phyloP scores from a whole-genome alignment of 2,113 vertebrate genomes.

The Tricholaema leucomelas region DNA sequence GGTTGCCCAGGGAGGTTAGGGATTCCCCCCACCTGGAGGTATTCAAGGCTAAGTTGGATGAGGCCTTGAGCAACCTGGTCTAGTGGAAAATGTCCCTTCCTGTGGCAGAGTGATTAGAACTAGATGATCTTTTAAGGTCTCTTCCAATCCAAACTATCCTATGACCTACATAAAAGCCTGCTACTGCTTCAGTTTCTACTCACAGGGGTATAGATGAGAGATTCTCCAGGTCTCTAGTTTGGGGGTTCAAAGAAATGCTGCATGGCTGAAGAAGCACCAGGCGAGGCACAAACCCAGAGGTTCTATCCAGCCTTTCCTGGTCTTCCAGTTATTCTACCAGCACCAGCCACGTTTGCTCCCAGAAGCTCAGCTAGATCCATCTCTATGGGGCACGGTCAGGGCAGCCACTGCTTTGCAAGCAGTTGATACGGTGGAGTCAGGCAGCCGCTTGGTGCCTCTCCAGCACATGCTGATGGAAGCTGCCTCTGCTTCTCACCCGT shows the following conservation, averaged over 20 bases:
- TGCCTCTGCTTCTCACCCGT: neutral
- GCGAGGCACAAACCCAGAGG: neutral
- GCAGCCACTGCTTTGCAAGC: neutral
- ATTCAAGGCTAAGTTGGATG: no score
- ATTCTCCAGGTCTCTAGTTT: neutral
- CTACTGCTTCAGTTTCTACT: neutral
- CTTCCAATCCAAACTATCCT: no score
- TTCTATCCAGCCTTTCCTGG: neutral
- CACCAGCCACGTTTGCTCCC: neutral
- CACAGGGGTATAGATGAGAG: neutral
- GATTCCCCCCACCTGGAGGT: no score
- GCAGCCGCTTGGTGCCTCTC: neutral
- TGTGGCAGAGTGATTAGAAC: no score
- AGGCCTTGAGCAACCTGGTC: no score
- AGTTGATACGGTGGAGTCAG: rapidly evolving
- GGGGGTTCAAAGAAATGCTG: neutral
- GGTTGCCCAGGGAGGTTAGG: no score
- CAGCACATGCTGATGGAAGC: neutral
- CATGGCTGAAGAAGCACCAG: neutral
- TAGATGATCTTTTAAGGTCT: no score
- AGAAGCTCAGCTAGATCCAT: neutral
- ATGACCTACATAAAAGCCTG: neutral
- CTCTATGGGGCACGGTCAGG: rapidly evolving
- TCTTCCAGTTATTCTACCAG: neutral
- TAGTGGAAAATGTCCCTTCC: no score